Conservation (phyloP, 2,888 invertebrate species). For the Netelia melanura region DNA sequence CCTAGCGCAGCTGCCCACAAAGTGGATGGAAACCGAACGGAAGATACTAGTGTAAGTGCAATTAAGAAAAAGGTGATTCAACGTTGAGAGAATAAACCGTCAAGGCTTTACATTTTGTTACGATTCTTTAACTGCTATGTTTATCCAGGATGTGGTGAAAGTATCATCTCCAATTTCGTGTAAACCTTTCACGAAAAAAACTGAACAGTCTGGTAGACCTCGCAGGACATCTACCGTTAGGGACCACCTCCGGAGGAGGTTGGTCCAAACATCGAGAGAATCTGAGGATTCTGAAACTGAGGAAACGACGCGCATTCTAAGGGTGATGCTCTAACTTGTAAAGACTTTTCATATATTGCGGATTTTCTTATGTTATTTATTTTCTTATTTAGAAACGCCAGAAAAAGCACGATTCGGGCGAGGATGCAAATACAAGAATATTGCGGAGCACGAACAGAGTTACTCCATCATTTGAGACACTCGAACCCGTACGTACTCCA, state of each 20-base stretch:
- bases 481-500: slow-evolving; percentile 43
- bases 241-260: slow-evolving; percentile 39
- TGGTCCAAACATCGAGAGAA: slow-evolving; percentile 51
- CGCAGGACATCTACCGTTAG: slow-evolving; percentile 18
- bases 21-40: slow-evolving; percentile 15
- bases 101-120: background rate
- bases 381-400: slow-evolving; percentile 53
- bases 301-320: background rate
- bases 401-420: slow-evolving; percentile 13
- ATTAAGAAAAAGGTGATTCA: slow-evolving; percentile 48
- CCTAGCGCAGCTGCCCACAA: background rate
- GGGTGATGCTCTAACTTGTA: slow-evolving; percentile 15
- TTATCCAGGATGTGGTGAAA: slow-evolving; percentile 39
- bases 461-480: slow-evolving; percentile 25
- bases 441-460: slow-evolving; percentile 34
- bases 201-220: background rate
- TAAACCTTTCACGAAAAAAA: slow-evolving; percentile 17
- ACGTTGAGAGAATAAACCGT: background rate
- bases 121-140: background rate
- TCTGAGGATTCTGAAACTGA: slow-evolving; percentile 42
- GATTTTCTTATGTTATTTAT: background rate
- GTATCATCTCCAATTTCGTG: slow-evolving; percentile 10
- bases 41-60: slow-evolving; percentile 3
- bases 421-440: slow-evolving; percentile 30
- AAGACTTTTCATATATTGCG: background rate